phyloP scores from a whole-genome alignment of 2,888 invertebrate genomes.

The Orthosia gothica region DNA sequence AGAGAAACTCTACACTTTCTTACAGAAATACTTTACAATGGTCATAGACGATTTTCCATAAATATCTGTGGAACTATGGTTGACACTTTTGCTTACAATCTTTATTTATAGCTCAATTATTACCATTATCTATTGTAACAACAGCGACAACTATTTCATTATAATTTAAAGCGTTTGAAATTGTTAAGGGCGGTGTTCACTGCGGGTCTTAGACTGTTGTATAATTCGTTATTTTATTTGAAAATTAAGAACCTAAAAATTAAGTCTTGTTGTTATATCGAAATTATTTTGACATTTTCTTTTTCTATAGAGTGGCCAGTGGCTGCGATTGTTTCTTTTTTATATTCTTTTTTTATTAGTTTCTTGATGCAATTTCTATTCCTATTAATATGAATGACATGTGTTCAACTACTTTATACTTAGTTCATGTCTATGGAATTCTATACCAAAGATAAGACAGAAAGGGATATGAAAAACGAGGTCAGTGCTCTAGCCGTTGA shows the following conservation, averaged over 20 bases:
- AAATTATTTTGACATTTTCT: too few species aligned
- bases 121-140: conserved; percentile 54
- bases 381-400: background rate
- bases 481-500: conserved; percentile 21
- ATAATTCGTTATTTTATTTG: background rate
- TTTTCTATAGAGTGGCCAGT: too few species aligned
- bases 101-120: conserved; percentile 70
- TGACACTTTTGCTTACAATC: conserved; percentile 47
- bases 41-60: conserved; percentile 54
- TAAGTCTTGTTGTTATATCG: too few species aligned
- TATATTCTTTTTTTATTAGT: too few species aligned
- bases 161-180: conserved; percentile 57
- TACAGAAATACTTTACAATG: conserved; percentile 59
- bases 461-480: conserved; percentile 27
- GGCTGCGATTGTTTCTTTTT: too few species aligned
- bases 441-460: background rate
- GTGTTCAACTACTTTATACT: background rate
- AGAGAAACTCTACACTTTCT: conserved; percentile 35
- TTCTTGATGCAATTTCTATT: background rate
- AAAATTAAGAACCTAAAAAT: too few species aligned
- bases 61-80: conserved; percentile 40
- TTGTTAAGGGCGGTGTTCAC: conserved; percentile 45
- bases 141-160: conserved; percentile 57
- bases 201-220: background rate
- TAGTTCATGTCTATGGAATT: background rate